Base-by-base conservation (phyloP, 2,888 invertebrate genomes). In the Pammene aurita region DNA sequence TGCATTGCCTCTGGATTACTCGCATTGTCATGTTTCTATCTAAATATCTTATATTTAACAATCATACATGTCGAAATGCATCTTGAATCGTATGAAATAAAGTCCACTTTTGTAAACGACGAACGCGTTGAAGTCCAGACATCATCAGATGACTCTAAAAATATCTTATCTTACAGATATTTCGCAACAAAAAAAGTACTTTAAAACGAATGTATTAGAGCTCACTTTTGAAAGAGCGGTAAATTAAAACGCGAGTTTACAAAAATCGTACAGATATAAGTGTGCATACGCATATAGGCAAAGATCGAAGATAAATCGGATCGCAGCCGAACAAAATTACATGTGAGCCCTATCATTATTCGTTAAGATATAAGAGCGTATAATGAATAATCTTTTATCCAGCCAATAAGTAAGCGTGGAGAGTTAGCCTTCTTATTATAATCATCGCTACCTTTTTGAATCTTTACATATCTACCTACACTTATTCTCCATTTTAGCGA, bases 1-100 rank as follows among this genome's bases (percentile, higher is more conserved):
- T 66, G 62, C 69, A 55, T 54, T 65, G 69, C 69, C 65, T 69
- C 69, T 60, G 69, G 41, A 65, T 65, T 69, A 69, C 69, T 14
- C 65, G 41, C 50, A 50, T 50, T 35, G 41, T 18, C 62, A 52
- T 41, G 16, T 18, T 18, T 10, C 38, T 38, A 18, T 7, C 13
- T 18, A 26, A 10, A 18, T 11, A 7, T 62, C 41, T 16, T 52
- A 62, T 41, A 5, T 10, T 50, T 18, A 18, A 9, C 5, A n/a
- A 38, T 26, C 41, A 7, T 35, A 34, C 46, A 46, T 14, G 1
- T 18, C 7, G 2, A 58, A 44, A 52, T 35, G 13, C n/a, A 26
- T 5, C 26, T n/a, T 48, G 2, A 52, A 6, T 5, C n/a, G 0
- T 60, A 41, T 52, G 5, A 0, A 5, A 61, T 52, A 52, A 41